A percentile compares a stretch with the other conserved stretches of the same genome.
These are phyloP conservation scores for Acholoe squamosa DNA, from an alignment of 2,888 invertebrate genomes.

Conservation along the genomic window DNA sequence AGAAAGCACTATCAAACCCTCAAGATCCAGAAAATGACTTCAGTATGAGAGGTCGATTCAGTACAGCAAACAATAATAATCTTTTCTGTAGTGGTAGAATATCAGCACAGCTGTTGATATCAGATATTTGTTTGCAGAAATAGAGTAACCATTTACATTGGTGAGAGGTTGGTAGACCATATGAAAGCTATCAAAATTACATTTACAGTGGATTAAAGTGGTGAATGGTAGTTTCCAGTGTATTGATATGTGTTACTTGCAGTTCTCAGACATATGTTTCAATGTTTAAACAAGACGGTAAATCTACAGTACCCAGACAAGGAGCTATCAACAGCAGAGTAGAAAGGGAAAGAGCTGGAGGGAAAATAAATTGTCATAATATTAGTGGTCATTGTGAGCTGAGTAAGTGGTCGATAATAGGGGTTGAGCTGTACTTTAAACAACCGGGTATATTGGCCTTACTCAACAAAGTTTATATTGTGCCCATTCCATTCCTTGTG, in stretches of 20 bases:
- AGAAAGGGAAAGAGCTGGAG: not conserved
- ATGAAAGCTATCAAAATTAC: not conserved
- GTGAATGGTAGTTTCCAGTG: not conserved
- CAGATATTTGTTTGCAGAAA: too few species aligned
- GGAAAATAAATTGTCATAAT: constrained; percentile 6
- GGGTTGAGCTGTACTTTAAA: not conserved
- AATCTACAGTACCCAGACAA: not conserved
- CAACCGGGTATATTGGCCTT: not conserved
- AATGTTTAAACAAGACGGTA: not conserved
- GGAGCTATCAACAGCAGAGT: not conserved
- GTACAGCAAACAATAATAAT: too few species aligned
- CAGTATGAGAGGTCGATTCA: too few species aligned
- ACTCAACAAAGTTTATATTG: not conserved
- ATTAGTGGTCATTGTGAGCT: constrained; percentile 18
- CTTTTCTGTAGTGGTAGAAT: too few species aligned
- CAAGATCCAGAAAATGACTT: too few species aligned
- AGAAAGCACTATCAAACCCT: too few species aligned
- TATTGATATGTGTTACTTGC: not conserved
- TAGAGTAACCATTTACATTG: too few species aligned
- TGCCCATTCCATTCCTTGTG: too few species aligned
- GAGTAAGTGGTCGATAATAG: not conserved
- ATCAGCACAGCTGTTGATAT: too few species aligned
- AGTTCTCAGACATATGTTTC: not conserved
- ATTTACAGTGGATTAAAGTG: not conserved
- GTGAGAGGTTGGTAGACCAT: not conserved